Conservation (phyloP, 2,797 vertebrate species). For the Lates japonicus region DNA sequence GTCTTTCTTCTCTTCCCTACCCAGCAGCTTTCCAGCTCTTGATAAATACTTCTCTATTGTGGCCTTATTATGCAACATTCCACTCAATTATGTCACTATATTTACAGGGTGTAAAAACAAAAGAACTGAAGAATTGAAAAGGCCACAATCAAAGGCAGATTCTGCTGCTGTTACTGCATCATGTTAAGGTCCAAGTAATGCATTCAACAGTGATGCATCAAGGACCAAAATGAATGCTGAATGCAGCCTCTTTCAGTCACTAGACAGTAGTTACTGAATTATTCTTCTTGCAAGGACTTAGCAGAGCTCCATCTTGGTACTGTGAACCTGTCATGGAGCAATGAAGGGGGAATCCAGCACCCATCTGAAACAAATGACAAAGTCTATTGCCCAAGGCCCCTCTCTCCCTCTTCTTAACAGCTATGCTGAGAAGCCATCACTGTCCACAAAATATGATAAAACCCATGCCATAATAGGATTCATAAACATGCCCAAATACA, state of each 20-base stretch:
- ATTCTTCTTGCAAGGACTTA: conserved; percentile 79
- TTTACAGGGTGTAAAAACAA: conserved; percentile 45
- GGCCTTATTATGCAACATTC: conserved; percentile 65
- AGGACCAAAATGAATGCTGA: conserved; percentile 61
- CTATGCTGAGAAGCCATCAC: conserved; percentile 91
- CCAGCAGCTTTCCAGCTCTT: conserved; percentile 55
- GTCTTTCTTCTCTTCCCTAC: conserved; percentile 57
- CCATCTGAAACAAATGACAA: conserved; percentile 91
- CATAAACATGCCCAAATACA: conserved; percentile 97
- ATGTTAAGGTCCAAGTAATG: conserved; percentile 46
- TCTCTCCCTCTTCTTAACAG: conserved; percentile 86
- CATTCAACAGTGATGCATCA: conserved; percentile 42
- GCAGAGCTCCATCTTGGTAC: conserved; percentile 85
- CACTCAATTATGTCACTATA: conserved; percentile 61
- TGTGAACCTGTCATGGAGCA: conserved; percentile 85
- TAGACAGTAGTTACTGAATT: conserved; percentile 86
- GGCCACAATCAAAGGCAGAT: conserved; percentile 54
- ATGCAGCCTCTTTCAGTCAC: conserved; percentile 66
- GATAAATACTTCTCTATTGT: conserved; percentile 62
- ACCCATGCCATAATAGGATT: conserved; percentile 97
- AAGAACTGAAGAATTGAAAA: conserved; percentile 37
- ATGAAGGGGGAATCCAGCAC: conserved; percentile 85
- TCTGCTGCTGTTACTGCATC: conserved; percentile 25
- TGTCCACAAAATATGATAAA: conserved; percentile 94
- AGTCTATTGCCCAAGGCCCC: conserved; percentile 92